Evolutionary conservation across 37 sponge, comb jelly and placozoan genomes (phyloP).

Genomic region (Dysidea cf. avara): DNA sequence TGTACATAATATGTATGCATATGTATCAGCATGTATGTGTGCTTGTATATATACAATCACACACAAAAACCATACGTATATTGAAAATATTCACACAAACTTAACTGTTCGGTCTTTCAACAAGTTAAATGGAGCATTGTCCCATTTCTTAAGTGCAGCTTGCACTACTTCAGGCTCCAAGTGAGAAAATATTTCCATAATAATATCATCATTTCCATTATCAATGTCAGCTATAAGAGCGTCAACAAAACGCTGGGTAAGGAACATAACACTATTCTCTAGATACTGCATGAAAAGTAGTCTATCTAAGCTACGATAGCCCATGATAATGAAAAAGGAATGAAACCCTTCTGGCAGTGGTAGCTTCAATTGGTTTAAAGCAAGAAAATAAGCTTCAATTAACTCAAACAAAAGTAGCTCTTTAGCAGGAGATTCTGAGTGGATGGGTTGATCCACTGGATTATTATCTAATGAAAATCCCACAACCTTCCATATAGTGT

Average conservation of each 20-base stretch:
- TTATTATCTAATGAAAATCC: constrained; percentile 42
- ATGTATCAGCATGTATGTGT: no score
- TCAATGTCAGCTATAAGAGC: constrained; percentile 23
- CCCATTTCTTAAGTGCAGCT: background rate
- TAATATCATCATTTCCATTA: background rate
- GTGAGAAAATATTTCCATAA: background rate
- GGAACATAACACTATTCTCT: constrained; percentile 25
- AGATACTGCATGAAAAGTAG: constrained; percentile 49
- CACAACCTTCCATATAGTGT: constrained; percentile 45
- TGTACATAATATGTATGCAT: background rate
- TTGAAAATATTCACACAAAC: no score
- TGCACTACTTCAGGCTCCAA: background rate
- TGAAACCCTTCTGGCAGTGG: constrained; percentile 57
- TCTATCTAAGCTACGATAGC: constrained; percentile 33
- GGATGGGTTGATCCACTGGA: constrained; percentile 32
- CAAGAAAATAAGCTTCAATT: constrained; percentile 48
- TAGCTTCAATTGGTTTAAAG: constrained; percentile 39
- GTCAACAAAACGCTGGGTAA: constrained; percentile 47
- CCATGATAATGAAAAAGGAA: constrained; percentile 43
- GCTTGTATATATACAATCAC: no score
- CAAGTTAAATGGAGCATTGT: background rate
- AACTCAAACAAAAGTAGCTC: constrained; percentile 51
- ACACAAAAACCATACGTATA: no score
- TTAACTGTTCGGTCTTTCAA: background rate
- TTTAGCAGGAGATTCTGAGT: constrained; percentile 23